Evolutionary conservation across 2,888 invertebrate genomes (phyloP).

Genomic region (Disparrhopalites patrizii): DNA sequence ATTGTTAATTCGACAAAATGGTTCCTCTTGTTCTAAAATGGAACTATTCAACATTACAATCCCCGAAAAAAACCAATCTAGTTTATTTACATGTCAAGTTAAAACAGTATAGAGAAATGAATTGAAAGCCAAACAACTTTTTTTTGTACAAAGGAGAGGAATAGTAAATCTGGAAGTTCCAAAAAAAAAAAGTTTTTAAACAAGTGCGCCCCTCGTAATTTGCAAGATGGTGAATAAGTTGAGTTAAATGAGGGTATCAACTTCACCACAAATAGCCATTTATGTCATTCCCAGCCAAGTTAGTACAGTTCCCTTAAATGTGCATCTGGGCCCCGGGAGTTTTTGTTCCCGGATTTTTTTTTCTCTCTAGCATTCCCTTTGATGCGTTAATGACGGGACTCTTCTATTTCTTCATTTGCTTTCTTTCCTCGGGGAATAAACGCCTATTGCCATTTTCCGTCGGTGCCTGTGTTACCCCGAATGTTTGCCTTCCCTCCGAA

Average conservation of each 20-base stretch:
- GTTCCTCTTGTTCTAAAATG: no score
- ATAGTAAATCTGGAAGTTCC: not conserved
- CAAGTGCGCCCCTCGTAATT: not conserved
- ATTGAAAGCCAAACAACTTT: not conserved
- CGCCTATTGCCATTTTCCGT: not conserved
- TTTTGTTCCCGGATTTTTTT: not conserved
- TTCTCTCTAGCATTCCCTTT: not conserved
- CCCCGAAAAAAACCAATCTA: no score
- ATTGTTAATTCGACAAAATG: no score
- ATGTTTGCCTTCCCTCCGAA: no score
- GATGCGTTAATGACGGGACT: not conserved
- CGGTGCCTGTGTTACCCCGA: not conserved
- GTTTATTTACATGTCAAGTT: no score
- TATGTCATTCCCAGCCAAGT: not conserved
- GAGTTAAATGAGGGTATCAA: slow-evolving; percentile 11
- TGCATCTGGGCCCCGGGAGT: not conserved
- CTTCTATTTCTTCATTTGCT: not conserved
- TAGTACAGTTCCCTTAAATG: not conserved
- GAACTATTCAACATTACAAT: no score
- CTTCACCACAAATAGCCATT: slow-evolving; percentile 15
- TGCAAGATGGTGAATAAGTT: slow-evolving; percentile 7
- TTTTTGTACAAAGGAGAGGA: not conserved
- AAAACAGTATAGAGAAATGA: not conserved
- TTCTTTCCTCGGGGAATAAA: not conserved
- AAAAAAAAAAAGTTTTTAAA: no score